phyloP scores from a whole-genome alignment of 2,113 vertebrate species.

The Elephas maximus region DNA sequence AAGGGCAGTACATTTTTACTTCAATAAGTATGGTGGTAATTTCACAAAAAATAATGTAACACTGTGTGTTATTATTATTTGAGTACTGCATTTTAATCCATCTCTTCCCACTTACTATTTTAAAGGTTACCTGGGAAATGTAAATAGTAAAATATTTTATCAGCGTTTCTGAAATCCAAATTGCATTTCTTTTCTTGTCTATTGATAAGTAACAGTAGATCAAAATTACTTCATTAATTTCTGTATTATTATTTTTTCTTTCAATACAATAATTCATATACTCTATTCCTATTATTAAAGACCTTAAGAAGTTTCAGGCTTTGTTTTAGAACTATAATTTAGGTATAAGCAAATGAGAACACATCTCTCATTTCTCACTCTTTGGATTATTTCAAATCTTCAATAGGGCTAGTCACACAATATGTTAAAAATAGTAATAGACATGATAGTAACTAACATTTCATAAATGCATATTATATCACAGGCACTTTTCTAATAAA shows the following conservation, averaged over 20 bases:
- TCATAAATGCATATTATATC: too few species aligned
- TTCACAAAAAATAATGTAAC: neutral
- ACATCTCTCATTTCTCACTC: neutral
- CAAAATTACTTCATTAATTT: neutral
- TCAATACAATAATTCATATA: neutral
- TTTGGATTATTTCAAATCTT: too few species aligned
- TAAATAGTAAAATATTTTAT: neutral
- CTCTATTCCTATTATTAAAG: neutral
- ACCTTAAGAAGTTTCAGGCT: neutral
- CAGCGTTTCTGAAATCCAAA: neutral
- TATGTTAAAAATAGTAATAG: too few species aligned
- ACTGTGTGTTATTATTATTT: neutral
- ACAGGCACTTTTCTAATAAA: too few species aligned
- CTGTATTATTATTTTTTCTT: neutral
- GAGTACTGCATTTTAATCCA: neutral
- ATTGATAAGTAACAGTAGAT: neutral
- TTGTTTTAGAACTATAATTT: neutral
- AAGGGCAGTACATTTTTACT: neutral
- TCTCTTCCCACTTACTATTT: too few species aligned
- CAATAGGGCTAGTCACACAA: too few species aligned
- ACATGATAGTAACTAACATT: too few species aligned
- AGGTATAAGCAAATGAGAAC: neutral
- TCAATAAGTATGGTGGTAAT: neutral
- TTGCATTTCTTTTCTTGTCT: neutral
- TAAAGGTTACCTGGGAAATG: neutral